Conservation (phyloP, 2,888 invertebrate species). For the Eristalinus sepulchralis region DNA sequence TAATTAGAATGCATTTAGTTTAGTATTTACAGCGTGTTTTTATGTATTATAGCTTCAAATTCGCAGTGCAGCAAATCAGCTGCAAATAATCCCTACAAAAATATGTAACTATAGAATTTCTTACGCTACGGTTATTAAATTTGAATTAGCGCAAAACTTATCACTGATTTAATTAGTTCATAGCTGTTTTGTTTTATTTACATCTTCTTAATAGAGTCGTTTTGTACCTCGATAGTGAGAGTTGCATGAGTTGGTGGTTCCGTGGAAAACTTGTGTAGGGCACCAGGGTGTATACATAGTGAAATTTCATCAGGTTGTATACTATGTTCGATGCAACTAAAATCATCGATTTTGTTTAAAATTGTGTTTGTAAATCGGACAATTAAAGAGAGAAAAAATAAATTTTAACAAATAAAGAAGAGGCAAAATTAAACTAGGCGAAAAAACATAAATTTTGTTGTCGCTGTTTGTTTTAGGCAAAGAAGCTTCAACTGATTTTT, state of each 20-base stretch:
- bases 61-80: background rate
- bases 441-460: conserved; percentile 3
- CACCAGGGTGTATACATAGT: conserved; percentile 87
- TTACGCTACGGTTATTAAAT: conserved; percentile 11
- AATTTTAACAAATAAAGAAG: conserved; percentile 22
- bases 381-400: conserved; percentile 22
- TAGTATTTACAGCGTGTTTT: background rate
- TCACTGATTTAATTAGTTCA: conserved; percentile 40
- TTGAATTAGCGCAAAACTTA: conserved; percentile 26
- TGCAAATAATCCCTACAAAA: conserved; percentile 4
- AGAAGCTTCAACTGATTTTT: conserved; percentile 38
- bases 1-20: background rate
- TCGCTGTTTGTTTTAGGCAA: conserved; percentile 19
- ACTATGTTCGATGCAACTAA: conserved; percentile 86
- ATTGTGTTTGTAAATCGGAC: conserved; percentile 47
- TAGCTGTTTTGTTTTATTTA: conserved; percentile 29
- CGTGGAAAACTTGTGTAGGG: conserved; percentile 84
- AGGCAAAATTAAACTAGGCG: background rate
- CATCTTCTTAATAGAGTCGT: conserved; percentile 44
- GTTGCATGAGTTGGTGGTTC: conserved; percentile 86
- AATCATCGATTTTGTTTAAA: conserved; percentile 74
- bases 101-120: conserved; percentile 11
- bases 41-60: background rate
- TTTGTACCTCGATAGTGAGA: conserved; percentile 84
- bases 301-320: conserved; percentile 87